Base-by-base conservation (phyloP, 2,888 invertebrate genomes). In the Pterostichus niger region DNA sequence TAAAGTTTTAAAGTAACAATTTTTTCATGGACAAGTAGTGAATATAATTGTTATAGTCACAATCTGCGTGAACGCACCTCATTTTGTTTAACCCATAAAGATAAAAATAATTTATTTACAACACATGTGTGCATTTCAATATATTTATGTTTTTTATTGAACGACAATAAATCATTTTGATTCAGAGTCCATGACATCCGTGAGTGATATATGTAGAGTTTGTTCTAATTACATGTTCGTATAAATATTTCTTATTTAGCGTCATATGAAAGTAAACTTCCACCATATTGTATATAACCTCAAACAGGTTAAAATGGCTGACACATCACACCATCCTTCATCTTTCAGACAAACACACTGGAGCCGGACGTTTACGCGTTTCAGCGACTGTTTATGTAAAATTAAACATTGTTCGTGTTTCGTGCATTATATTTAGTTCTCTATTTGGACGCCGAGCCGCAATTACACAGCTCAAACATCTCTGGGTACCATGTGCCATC, bases 311-410 rank as follows among this genome's bases (percentile, higher is more conserved):
- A 49, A 49, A 49, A 11, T 40, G 49, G n/a, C 49, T 44, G 56
- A 7, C 56, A 61, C 15, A 33, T 40, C 40, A 40, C 40, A 40
- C 3, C 40, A 40, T 40, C 7, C 40, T 40, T 59, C 59, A 17
- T 59, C 59, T 59, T 59, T 59, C 10, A 17, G 3, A n/a, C n/a
- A 54, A 17, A 59, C 59, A 17, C 31, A 59, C 15, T 7, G 13
- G 5, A n/a, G 13, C 59, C 71, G 71, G 71, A 40, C 71, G 71
- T 71, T 71, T 71, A 71, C 13, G 44, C 15, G 35, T 11, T 35
- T 71, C 71, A 71, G 6, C 9, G 71, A 11, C 10, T 71, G 71
- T 71, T 71, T 71, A 71, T 71, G 44, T 40, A 35, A 71, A 71
- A 71, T 71, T 33, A 71, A 71, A 71, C 71, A 71, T 71, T 71